These are phyloP conservation scores for Pseudococcus viburni DNA, from an alignment of 2,888 invertebrate species.

Conservation along the genomic window DNA sequence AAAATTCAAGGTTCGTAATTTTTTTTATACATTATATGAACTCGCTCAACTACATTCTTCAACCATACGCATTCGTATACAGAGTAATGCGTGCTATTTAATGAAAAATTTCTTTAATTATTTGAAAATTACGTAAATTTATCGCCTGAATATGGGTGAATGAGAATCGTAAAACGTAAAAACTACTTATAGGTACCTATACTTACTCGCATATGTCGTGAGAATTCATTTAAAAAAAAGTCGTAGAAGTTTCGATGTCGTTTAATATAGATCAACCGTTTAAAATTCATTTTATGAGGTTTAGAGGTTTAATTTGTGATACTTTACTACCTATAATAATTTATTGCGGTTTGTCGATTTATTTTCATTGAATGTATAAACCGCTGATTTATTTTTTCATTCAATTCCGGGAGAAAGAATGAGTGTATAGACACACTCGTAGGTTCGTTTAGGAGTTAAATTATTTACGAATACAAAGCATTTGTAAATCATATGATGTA, in stretches of 20 bases:
- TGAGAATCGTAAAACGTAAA: conserved; percentile 32
- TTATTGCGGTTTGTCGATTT: conserved; percentile 2
- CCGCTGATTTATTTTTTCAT: conserved; percentile 18
- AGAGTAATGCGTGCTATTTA: background rate
- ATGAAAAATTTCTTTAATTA: conserved; percentile 8
- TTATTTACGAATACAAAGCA: background rate
- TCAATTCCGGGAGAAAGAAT: background rate
- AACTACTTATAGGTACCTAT: background rate
- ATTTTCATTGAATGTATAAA: background rate
- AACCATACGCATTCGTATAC: background rate
- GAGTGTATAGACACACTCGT: background rate
- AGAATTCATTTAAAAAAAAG: conserved; percentile 11
- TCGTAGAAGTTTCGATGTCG: background rate
- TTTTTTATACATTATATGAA: background rate
- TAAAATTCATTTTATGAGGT: conserved; percentile 11
- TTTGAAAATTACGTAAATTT: conserved; percentile 54
- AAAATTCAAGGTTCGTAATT: conserved; percentile 37
- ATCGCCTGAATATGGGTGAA: background rate
- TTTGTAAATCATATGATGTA: background rate
- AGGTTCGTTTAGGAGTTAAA: background rate
- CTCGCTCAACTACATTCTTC: conserved; percentile 22
- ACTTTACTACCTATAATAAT: conserved; percentile 2
- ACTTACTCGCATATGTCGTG: background rate
- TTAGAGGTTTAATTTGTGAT: conserved; percentile 15
- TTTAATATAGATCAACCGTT: conserved; percentile 23